phyloP scores from a whole-genome alignment of 2,113 vertebrate genomes.

The Mormyrus iriodes region DNA sequence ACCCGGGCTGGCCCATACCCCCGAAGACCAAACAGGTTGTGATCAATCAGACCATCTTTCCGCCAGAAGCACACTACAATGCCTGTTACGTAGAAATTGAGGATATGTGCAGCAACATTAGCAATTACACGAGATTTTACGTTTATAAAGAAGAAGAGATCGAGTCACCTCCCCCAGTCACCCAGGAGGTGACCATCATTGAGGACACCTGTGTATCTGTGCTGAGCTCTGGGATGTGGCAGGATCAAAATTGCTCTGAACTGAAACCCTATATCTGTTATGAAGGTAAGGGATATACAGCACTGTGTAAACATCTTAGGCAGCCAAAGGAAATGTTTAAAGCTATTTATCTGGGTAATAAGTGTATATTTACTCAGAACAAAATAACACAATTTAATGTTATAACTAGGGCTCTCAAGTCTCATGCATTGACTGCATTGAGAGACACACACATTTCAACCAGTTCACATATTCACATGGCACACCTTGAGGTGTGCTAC shows the following conservation, averaged over 20 bases:
- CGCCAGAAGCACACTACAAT: neutral
- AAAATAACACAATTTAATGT: neutral
- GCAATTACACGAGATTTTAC: neutral
- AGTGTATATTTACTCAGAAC: neutral
- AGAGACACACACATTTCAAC: too few relatives aligned
- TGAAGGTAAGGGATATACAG: constrained; percentile 48
- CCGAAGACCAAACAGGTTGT: constrained; percentile 7
- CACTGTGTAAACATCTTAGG: neutral
- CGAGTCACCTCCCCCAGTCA: neutral
- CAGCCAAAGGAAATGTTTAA: neutral
- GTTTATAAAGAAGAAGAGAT: neutral
- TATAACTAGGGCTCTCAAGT: neutral
- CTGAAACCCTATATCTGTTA: constrained; percentile 53
- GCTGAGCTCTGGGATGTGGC: constrained; percentile 52
- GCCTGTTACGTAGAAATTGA: neutral
- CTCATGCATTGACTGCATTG: neutral
- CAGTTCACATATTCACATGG: too few relatives aligned
- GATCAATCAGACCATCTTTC: neutral
- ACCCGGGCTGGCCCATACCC: constrained; percentile 47
- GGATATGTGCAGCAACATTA: neutral
- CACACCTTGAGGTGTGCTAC: too few relatives aligned
- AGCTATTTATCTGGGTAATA: neutral
- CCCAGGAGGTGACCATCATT: constrained; percentile 18
- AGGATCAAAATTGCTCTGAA: constrained; percentile 44
- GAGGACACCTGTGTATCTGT: constrained; percentile 51